phyloP scores from a whole-genome alignment of 2,888 invertebrate species.

The Caenorhabditis becei region DNA sequence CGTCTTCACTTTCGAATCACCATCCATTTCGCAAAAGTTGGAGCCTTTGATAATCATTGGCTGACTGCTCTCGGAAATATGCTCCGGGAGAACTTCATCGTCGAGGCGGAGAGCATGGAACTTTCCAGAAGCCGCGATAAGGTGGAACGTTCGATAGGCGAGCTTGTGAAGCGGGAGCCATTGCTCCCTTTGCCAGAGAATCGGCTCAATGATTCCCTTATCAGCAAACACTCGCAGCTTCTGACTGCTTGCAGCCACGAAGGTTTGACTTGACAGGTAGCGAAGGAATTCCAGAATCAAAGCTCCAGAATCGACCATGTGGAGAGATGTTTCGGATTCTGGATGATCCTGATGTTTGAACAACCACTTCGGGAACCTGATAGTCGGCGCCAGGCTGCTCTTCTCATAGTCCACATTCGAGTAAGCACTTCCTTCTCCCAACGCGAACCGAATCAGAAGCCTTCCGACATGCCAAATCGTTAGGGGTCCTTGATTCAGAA shows the following conservation, averaged over 20 bases:
- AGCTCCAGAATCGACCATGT: constrained; percentile 9
- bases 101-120: constrained; percentile 55
- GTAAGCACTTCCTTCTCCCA: constrained; percentile 23
- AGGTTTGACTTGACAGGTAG: constrained; percentile 22
- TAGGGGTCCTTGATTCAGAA: constrained; percentile 16
- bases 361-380: neutral
- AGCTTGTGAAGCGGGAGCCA: constrained; percentile 44
- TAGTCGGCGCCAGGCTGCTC: neutral
- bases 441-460: constrained; percentile 49
- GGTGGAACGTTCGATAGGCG: constrained; percentile 66
- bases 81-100: neutral
- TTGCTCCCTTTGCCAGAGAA: neutral
- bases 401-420: neutral
- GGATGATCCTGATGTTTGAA: neutral
- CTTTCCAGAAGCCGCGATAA: constrained; percentile 60
- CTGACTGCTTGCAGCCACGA: neutral
- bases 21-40: neutral
- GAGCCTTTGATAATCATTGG: constrained; percentile 56
- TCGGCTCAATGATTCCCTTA: constrained; percentile 2
- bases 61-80: constrained; percentile 31
- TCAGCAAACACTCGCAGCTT: constrained; percentile 22
- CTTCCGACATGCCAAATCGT: constrained; percentile 42
- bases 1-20: too few species aligned
- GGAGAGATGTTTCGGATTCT: neutral
- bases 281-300: constrained; percentile 21